Evolutionary conservation across 2,888 invertebrate species (phyloP).

Genomic region (Chrysina gloriosa): DNA sequence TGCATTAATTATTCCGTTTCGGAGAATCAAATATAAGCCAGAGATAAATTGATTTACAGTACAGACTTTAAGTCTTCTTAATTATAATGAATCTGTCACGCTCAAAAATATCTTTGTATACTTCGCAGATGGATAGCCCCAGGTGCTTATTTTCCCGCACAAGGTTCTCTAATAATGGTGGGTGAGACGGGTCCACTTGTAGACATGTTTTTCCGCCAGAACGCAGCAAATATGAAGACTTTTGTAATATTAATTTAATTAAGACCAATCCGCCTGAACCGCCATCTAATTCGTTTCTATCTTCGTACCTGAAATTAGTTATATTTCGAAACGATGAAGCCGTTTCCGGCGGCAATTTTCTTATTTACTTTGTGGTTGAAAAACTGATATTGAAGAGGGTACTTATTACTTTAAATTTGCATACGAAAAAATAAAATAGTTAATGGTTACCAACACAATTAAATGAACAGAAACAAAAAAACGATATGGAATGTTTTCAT

Average conservation of each 20-base stretch:
- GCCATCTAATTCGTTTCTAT: slow-evolving; percentile 73
- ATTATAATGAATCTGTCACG: slow-evolving; percentile 72
- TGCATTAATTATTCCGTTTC: not conserved
- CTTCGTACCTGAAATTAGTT: slow-evolving; percentile 70
- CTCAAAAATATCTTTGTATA: slow-evolving; percentile 68
- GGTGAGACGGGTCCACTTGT: slow-evolving; percentile 71
- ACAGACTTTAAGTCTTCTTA: slow-evolving; percentile 58
- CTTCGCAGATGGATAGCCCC: slow-evolving; percentile 39
- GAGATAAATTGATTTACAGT: slow-evolving; percentile 11
- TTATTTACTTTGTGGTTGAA: not conserved
- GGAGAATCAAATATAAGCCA: slow-evolving; percentile 8
- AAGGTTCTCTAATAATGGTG: slow-evolving; percentile 64
- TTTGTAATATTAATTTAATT: slow-evolving; percentile 68
- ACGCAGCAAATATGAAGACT: slow-evolving; percentile 66
- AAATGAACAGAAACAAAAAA: too few species aligned
- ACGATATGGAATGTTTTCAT: too few species aligned
- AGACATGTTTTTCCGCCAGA: slow-evolving; percentile 68
- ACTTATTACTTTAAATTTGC: not conserved
- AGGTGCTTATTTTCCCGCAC: slow-evolving; percentile 61
- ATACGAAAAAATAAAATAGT: too few species aligned
- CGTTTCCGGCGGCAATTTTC: not conserved
- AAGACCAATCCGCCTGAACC: slow-evolving; percentile 73
- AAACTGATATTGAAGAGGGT: not conserved
- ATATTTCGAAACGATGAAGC: slow-evolving; percentile 9
- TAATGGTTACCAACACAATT: too few species aligned